These are phyloP conservation scores for Dromiciops gliroides DNA, from an alignment of 2,113 vertebrate genomes.

Conservation along the genomic window DNA sequence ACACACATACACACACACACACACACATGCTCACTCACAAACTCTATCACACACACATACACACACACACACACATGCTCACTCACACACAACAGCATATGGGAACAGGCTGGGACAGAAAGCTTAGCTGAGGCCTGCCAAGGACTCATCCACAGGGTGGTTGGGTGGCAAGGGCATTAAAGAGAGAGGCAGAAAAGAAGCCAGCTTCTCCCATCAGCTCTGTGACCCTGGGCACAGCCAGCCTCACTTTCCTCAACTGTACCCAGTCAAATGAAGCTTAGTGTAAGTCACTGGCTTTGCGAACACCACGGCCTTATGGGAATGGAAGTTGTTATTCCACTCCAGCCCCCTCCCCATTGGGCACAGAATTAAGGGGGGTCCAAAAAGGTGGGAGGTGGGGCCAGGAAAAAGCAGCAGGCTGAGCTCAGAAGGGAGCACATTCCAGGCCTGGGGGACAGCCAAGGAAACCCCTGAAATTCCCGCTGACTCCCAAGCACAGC, in stretches of 20 bases:
- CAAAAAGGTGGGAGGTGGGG: neutral
- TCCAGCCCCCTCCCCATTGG: neutral
- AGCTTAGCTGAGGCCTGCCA: neutral
- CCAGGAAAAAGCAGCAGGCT: neutral
- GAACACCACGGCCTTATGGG: neutral
- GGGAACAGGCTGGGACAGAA: neutral
- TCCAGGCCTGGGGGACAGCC: neutral
- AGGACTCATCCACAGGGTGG: neutral
- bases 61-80: fast-evolving
- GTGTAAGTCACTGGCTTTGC: neutral
- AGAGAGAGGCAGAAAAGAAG: neutral
- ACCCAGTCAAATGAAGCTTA: neutral
- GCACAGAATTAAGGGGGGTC: neutral
- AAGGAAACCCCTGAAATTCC: neutral
- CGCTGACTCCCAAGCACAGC: neutral
- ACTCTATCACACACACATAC: constrained; percentile 57
- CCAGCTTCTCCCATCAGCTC: neutral
- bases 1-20: neutral
- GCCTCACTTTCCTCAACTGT: neutral
- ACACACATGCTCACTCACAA: fast-evolving
- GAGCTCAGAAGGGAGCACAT: neutral
- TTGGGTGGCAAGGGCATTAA: neutral
- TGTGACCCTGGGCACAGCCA: neutral
- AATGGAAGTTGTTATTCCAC: neutral
- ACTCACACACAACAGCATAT: neutral